Conservation (phyloP, 2,888 invertebrate genomes). For the Drosophila suboccidentalis region DNA sequence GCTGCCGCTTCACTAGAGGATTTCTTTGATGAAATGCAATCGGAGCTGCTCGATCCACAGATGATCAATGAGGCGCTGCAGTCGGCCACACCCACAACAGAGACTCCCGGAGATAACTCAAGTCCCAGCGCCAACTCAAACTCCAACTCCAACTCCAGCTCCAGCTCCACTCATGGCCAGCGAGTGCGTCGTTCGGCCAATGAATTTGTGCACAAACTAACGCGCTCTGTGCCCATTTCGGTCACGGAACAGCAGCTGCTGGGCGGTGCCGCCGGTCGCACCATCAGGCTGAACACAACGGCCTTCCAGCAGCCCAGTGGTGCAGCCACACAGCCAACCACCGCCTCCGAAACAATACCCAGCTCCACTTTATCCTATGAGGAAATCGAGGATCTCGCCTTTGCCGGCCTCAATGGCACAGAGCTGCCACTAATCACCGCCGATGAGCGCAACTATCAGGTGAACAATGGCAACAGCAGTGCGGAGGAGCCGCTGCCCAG, state of each 20-base stretch:
- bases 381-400: constrained; percentile 83
- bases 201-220: constrained; percentile 82
- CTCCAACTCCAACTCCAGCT: background rate
- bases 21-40: constrained; percentile 76
- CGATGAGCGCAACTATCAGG: constrained; percentile 45
- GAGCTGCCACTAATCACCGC: constrained; percentile 49
- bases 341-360: constrained; percentile 4
- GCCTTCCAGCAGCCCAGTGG: constrained; percentile 72
- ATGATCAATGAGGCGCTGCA: constrained; percentile 81
- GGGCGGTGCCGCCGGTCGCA: constrained; percentile 63
- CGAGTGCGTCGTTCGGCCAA: constrained; percentile 66
- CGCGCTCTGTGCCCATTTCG: constrained; percentile 78
- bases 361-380: constrained; percentile 63
- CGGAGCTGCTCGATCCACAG: constrained; percentile 78
- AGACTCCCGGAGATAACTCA: background rate
- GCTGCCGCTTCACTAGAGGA: constrained; percentile 71
- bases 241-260: constrained; percentile 68
- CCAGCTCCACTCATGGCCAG: background rate
- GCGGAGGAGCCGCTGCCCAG: constrained; percentile 80
- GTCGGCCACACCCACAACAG: constrained; percentile 16
- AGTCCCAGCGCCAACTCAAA: background rate
- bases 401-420: constrained; percentile 84
- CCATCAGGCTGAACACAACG: constrained; percentile 82
- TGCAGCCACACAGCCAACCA: constrained; percentile 21
- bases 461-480: constrained; percentile 47